These are phyloP conservation scores for Mus spretus DNA, from an alignment of 2,797 vertebrate genomes.

Conservation along the genomic window DNA sequence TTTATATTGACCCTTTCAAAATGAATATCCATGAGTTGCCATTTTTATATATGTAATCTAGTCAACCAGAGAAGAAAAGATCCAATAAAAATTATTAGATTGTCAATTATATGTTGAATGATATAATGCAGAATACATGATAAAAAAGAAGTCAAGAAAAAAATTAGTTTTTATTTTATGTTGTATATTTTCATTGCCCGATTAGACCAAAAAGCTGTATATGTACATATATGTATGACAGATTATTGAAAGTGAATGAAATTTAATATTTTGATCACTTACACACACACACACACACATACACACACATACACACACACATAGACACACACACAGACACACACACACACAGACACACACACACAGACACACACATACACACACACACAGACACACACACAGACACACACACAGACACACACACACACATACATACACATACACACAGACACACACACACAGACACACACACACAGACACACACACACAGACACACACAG, in stretches of 20 bases:
- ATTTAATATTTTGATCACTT: constrained; percentile 1
- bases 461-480: no score
- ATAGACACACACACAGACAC: no score
- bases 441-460: no score
- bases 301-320: no score
- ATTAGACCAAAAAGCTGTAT: neutral
- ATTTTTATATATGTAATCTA: constrained; percentile 53
- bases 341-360: no score
- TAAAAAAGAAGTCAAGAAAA: constrained; percentile 38
- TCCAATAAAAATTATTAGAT: constrained; percentile 54
- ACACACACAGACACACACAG: no score
- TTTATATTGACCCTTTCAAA: constrained; percentile 69
- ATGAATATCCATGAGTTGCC: constrained; percentile 44
- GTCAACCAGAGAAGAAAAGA: neutral
- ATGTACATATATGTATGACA: neutral
- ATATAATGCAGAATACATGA: constrained; percentile 33
- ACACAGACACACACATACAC: no score
- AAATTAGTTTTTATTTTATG: neutral
- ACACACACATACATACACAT: no score
- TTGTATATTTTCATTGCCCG: constrained; percentile 32
- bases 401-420: no score
- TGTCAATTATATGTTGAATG: constrained; percentile 53
- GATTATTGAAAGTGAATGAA: constrained; percentile 37
- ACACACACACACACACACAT: no score
- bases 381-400: no score